Percentiles rank a stretch among this genome's conserved stretches.
Evolutionary conservation across 2,888 invertebrate species (phyloP).

Genomic region (Linnaemya tessellans): DNA sequence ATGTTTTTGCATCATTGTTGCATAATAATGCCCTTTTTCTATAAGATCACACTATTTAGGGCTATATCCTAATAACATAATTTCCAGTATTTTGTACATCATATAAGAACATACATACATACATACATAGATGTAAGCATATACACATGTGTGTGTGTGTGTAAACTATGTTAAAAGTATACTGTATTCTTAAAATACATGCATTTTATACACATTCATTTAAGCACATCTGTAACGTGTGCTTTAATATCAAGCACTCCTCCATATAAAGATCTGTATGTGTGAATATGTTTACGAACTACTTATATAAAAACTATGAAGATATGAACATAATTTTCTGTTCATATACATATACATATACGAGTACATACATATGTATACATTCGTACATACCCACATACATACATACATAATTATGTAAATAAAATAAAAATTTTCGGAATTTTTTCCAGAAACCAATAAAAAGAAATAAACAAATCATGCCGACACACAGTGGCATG

Average conservation of each 20-base stretch:
- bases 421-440: conserved; percentile 39
- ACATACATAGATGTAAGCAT: not conserved
- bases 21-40: conserved; percentile 13
- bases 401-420: not conserved
- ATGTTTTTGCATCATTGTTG: too few relatives aligned
- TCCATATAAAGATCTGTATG: not conserved
- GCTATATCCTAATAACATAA: conserved; percentile 39
- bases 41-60: conserved; percentile 42
- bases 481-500: not conserved
- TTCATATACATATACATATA: conserved; percentile 15
- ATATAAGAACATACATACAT: conserved; percentile 8
- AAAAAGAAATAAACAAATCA: conserved; percentile 26
- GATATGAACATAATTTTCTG: conserved; percentile 32
- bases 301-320: not conserved
- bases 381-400: too few relatives aligned
- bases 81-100: conserved; percentile 42
- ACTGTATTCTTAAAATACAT: conserved; percentile 22
- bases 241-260: not conserved
- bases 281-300: not conserved
- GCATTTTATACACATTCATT: not conserved
- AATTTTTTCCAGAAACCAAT: conserved; percentile 31
- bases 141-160: not conserved
- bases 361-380: too few relatives aligned
- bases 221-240: not conserved
- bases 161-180: conserved; percentile 26